Evolutionary conservation across 2,797 vertebrate genomes (phyloP).

Genomic region (Menidia menidia): DNA sequence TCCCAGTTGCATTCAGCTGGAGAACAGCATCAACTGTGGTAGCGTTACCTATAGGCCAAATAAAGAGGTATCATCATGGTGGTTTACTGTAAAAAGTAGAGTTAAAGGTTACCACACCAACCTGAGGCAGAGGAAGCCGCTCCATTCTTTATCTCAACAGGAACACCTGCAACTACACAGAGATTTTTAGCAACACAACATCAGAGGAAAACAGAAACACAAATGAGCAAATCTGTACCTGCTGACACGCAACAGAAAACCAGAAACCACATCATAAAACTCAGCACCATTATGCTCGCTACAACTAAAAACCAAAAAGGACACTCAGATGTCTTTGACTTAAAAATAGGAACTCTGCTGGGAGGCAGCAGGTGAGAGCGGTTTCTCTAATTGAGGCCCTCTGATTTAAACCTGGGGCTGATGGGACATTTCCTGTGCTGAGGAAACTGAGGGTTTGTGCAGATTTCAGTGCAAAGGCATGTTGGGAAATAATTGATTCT

Average conservation of each 20-base stretch:
- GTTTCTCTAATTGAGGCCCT: conserved; percentile 24
- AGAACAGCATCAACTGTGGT: neutral
- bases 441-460: too few species aligned
- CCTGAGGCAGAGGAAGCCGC: neutral
- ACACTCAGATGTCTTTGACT: neutral
- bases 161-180: conserved; percentile 20
- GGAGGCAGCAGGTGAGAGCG: conserved; percentile 25
- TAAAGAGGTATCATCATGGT: too few species aligned
- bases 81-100: too few species aligned
- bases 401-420: neutral
- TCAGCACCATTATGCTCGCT: fast-evolving
- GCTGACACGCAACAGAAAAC: conserved; percentile 5
- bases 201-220: neutral
- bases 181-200: neutral
- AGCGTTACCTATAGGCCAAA: conserved; percentile 1
- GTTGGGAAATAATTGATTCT: too few species aligned
- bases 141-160: neutral
- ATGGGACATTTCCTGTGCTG: too few species aligned
- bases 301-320: neutral
- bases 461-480: too few species aligned
- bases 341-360: neutral
- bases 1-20: neutral
- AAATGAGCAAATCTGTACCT: conserved; percentile 35
- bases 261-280: conserved; percentile 28
- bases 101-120: conserved; percentile 1